Evolutionary conservation across 2,797 vertebrate genomes (phyloP).

Genomic region (Hylomyscus alleni): DNA sequence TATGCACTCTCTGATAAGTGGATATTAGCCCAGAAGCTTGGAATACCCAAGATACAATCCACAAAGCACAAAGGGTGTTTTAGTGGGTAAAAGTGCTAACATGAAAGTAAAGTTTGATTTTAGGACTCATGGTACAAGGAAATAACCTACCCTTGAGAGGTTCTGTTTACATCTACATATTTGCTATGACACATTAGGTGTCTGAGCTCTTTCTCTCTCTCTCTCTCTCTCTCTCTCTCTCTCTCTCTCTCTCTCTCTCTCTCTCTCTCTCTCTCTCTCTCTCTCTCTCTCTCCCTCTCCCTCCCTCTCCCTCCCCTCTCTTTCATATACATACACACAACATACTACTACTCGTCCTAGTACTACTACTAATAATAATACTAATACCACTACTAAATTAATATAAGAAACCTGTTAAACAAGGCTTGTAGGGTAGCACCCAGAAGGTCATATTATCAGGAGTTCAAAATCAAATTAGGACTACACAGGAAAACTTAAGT

Average conservation of each 20-base stretch:
- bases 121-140: not conserved
- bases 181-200: not conserved
- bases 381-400: not conserved
- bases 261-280: not conserved
- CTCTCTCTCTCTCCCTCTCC: too few relatives aligned
- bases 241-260: not conserved
- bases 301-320: too few relatives aligned
- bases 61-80: too few relatives aligned
- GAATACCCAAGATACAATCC: too few relatives aligned
- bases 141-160: not conserved
- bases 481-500: not conserved
- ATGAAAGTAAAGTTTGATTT: not conserved
- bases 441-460: not conserved
- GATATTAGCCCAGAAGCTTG: too few relatives aligned
- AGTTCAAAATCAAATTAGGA: not conserved
- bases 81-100: not conserved
- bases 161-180: not conserved
- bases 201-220: not conserved
- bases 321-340: not conserved
- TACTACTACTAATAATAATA: too few relatives aligned
- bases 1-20: too few relatives aligned
- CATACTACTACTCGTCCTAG: too few relatives aligned
- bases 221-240: not conserved
- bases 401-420: not conserved
- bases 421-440: not conserved